phyloP scores from a whole-genome alignment of 2,113 vertebrate species.

The Scomber japonicus region DNA sequence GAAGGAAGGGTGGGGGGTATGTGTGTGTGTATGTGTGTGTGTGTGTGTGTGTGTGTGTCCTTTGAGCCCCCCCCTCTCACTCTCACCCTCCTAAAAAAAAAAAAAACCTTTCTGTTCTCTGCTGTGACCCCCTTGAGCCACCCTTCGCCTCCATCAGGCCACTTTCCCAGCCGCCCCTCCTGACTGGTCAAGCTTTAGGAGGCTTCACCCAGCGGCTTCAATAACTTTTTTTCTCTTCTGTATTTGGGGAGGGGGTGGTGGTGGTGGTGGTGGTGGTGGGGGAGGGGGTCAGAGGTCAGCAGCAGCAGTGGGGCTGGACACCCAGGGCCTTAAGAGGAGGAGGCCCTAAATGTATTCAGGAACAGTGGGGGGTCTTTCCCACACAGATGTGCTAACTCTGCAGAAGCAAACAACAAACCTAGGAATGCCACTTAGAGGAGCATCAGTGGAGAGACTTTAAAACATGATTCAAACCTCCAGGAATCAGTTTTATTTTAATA shows the following conservation, averaged over 20 bases:
- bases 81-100: conserved; percentile 22
- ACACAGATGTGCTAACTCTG: conserved; percentile 57
- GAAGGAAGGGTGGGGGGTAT: conserved; percentile 42
- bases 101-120: conserved; percentile 30
- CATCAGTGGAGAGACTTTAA: not conserved
- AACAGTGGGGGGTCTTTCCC: conserved; percentile 74
- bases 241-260: not conserved
- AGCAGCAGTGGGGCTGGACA: conserved; percentile 66
- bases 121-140: conserved; percentile 62
- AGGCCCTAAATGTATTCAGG: conserved; percentile 75
- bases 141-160: conserved; percentile 71
- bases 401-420: conserved; percentile 21
- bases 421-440: not conserved
- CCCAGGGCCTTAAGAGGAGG: conserved; percentile 61
- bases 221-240: conserved; percentile 66
- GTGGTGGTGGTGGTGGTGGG: too few relatives aligned
- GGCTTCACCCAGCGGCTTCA: conserved; percentile 54
- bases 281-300: conserved; percentile 76
- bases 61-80: too few relatives aligned
- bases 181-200: conserved; percentile 66
- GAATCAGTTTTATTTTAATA: too few relatives aligned
- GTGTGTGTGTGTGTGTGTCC: too few relatives aligned
- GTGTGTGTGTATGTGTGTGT: too few relatives aligned
- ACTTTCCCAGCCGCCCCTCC: conserved; percentile 81
- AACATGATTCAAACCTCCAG: too few relatives aligned